Evolutionary conservation across 2,888 invertebrate genomes (phyloP).

Genomic region (Rhyacophila evoluta): DNA sequence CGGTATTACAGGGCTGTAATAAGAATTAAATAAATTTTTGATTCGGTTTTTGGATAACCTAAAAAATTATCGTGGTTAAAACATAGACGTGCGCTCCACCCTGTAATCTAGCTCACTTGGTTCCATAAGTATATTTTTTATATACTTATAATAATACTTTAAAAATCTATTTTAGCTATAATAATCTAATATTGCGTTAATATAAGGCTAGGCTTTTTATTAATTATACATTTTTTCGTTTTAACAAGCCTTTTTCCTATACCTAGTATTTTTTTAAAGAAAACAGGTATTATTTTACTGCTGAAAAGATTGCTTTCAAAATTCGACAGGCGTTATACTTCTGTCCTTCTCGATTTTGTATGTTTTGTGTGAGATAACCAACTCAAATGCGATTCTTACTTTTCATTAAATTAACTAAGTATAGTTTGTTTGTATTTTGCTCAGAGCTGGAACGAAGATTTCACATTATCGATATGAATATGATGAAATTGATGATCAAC

Average conservation of each 20-base stretch:
- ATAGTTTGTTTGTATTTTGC: too few species aligned
- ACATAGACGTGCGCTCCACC: constrained; percentile 19
- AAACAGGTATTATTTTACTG: constrained; percentile 28
- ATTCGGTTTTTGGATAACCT: not conserved
- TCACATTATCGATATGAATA: too few species aligned
- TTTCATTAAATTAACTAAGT: too few species aligned
- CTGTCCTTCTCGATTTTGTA: not conserved
- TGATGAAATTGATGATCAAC: too few species aligned
- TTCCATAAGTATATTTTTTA: constrained; percentile 41
- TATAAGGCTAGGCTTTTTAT: constrained; percentile 53
- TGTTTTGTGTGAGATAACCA: not conserved
- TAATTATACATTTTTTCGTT: constrained; percentile 36
- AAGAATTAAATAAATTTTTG: not conserved
- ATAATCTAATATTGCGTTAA: constrained; percentile 54
- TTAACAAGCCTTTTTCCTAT: constrained; percentile 52
- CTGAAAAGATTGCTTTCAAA: not conserved
- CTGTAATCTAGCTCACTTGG: constrained; percentile 31
- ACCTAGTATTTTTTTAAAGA: constrained; percentile 44
- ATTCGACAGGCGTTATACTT: not conserved
- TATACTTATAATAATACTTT: constrained; percentile 44
- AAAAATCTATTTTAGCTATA: constrained; percentile 51
- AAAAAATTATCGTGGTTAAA: constrained; percentile 11
- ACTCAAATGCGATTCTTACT: not conserved
- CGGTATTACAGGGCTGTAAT: too few species aligned
- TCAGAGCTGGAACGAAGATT: too few species aligned